phyloP scores from a whole-genome alignment of 92 coral and sea anemone genomes.

The Parazoanthus atlanticus region DNA sequence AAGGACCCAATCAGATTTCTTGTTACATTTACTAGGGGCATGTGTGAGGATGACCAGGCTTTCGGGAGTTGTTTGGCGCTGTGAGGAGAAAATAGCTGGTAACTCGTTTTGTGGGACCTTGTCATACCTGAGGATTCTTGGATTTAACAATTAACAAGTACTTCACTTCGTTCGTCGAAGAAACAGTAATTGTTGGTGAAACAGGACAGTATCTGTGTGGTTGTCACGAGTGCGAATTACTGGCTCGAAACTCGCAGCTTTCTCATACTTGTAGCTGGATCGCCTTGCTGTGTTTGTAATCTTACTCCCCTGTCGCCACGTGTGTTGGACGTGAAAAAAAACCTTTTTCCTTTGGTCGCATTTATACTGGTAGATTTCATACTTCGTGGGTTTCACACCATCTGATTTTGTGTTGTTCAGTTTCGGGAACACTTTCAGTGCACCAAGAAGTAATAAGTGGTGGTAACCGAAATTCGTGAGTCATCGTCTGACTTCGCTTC shows the following conservation, averaged over 20 bases:
- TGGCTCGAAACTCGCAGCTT: constrained; percentile 41
- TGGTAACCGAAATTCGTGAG: constrained; percentile 40
- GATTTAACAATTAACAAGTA: constrained; percentile 13
- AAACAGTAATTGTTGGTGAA: constrained; percentile 19
- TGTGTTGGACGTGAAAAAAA: constrained; percentile 48
- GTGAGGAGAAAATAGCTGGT: constrained; percentile 44
- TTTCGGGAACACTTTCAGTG: constrained; percentile 37
- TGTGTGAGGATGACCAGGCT: constrained; percentile 48
- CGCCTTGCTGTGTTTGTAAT: constrained; percentile 45
- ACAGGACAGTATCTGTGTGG: constrained; percentile 35
- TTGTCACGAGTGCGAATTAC: constrained; percentile 49
- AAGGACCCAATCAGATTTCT: constrained; percentile 22
- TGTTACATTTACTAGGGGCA: constrained; percentile 27
- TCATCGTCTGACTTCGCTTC: constrained; percentile 44
- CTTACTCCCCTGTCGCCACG: constrained; percentile 43
- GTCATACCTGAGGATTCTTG: constrained; percentile 27
- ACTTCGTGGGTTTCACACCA: constrained; percentile 27
- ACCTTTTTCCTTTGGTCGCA: constrained; percentile 1
- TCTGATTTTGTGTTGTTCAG: constrained; percentile 12
- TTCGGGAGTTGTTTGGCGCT: constrained; percentile 54
- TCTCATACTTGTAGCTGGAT: constrained; percentile 36
- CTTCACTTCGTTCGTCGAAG: constrained; percentile 15
- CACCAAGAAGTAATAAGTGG: constrained; percentile 18
- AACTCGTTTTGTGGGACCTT: constrained; percentile 42
- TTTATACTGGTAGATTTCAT: neutral